Base-by-base conservation (phyloP, 2,797 vertebrate species). In the Poecilia picta region DNA sequence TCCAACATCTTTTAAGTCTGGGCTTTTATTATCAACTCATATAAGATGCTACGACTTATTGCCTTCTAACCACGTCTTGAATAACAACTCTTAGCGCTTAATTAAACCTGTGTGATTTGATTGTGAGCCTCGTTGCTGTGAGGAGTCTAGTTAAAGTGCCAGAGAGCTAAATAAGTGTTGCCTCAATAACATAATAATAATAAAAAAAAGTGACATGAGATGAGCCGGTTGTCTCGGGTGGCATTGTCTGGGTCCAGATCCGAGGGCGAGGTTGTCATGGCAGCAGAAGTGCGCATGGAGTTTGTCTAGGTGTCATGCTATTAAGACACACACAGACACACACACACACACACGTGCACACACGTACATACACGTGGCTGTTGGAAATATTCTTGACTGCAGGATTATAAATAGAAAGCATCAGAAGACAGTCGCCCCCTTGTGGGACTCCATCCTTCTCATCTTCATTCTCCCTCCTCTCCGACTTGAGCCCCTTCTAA, bases 391-490 rank as follows among this genome's bases (percentile, higher is more conserved):
- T 94, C 90, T 90, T 90, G 90, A 92, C 92, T 94, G 89, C 91
- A 92, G 89, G 87, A 88, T 92, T 96, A 96, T 92, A 94, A 96
- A 96, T 96, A 96, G 94, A 94, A 88, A 74, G 84, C 87, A 85
- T 84, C 82, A 89, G 84, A 88, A 92, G 86, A 88, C 87, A 89
- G 89, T 86, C 77, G 86, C 86, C 83, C 85, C 91, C 84, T 89
- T 89, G 43, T 84, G 83, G 79, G 83, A 92, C 85, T 83, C 87
- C 80, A 78, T 91, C 85, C 81, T 85, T 87, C 83, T 92, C 84
- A 76, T 87, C 81, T 78, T 84, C 71, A 57, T 75, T 73, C 78
- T 77, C 74, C 80, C 71, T 80, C 53, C 11, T 79, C 73, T 74
- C 72, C 76, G 39, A 73, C 66, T 66, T 46, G 53, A 53, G 49